Conservation (phyloP, 1,140 invertebrate genomes). For the Halictus rubicundus region DNA sequence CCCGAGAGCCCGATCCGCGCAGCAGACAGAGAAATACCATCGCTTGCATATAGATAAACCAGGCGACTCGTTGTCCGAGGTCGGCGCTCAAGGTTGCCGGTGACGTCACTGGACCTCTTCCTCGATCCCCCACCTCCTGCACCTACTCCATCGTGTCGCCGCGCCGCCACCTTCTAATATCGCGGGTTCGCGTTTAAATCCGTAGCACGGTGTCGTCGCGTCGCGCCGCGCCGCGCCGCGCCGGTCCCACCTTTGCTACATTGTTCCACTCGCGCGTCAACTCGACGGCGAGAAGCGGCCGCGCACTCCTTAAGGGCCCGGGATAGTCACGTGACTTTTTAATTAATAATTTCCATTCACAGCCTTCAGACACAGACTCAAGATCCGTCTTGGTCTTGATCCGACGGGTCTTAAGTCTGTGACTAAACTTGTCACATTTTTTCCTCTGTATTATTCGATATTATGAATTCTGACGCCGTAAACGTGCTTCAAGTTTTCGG, state of each 20-base stretch:
- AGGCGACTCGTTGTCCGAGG: slow-evolving; percentile 76
- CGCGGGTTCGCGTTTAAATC: slow-evolving; percentile 56
- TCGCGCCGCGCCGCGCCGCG: slow-evolving; percentile 3
- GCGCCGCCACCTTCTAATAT: slow-evolving; percentile 60
- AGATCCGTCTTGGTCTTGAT: no score
- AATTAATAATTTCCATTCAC: no score
- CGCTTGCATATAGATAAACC: slow-evolving; percentile 68
- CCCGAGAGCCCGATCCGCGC: not conserved
- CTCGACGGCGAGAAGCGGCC: no score
- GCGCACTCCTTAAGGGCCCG: no score
- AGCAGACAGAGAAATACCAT: slow-evolving; percentile 55
- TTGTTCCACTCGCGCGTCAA: not conserved
- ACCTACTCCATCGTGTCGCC: slow-evolving; percentile 22
- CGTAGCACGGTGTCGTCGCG: slow-evolving; percentile 26
- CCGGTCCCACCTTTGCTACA: slow-evolving; percentile 22
- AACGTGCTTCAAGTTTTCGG: no score
- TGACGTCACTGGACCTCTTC: slow-evolving; percentile 74
- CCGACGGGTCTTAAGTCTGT: no score
- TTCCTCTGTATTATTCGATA: no score
- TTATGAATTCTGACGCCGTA: no score
- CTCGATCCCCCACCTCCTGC: slow-evolving; percentile 46
- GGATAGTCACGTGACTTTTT: no score
- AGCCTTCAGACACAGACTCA: no score
- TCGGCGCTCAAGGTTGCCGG: slow-evolving; percentile 77
- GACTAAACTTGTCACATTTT: no score